phyloP scores from a whole-genome alignment of 2,797 vertebrate genomes.

The Premnoplex brunnescens region DNA sequence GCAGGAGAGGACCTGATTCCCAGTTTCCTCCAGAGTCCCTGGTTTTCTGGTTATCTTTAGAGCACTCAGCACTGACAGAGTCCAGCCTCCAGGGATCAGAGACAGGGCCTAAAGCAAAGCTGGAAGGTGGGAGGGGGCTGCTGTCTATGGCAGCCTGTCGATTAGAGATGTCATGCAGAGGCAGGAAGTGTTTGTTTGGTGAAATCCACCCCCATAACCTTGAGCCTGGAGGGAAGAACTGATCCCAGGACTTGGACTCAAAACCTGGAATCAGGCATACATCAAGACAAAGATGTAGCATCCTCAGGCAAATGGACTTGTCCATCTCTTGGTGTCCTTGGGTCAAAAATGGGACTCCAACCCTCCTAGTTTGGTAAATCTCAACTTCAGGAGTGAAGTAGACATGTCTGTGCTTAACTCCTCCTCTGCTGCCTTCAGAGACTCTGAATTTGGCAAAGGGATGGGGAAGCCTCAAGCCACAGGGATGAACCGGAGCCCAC shows the following conservation, averaged over 20 bases:
- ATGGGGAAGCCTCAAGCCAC: neutral
- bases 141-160: neutral
- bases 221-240: neutral
- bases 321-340: neutral
- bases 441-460: neutral
- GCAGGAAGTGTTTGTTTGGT: neutral
- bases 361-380: neutral
- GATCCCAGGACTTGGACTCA: neutral
- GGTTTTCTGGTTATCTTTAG: neutral
- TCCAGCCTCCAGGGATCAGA: neutral
- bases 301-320: neutral
- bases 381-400: neutral
- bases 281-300: neutral
- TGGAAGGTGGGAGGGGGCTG: fast-evolving
- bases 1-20: neutral
- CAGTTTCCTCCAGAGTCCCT: neutral
- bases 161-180: neutral
- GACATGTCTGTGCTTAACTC: neutral
- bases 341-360: neutral
- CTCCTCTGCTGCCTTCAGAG: neutral
- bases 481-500: neutral
- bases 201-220: neutral
- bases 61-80: fast-evolving
- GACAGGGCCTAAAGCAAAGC: fast-evolving
- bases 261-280: neutral